Conservation (phyloP, 2,888 invertebrate genomes). For the Brenthis ino region DNA sequence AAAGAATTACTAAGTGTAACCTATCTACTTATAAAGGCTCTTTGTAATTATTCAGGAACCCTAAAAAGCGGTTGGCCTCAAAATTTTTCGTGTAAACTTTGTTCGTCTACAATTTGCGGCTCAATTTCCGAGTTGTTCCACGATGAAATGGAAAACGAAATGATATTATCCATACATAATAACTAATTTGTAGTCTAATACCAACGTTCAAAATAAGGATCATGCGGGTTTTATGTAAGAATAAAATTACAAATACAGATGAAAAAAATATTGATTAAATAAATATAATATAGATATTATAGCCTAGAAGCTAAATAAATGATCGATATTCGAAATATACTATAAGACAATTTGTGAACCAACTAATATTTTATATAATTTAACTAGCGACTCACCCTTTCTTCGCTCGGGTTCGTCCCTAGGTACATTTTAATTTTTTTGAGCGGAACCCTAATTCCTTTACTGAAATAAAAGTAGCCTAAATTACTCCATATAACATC, state of each 20-base stretch:
- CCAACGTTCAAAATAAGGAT: not conserved
- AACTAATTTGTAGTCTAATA: conserved; percentile 27
- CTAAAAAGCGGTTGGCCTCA: conserved; percentile 6
- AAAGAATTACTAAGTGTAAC: too few species aligned
- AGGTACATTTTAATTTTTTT: too few species aligned
- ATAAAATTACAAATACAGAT: conserved; percentile 11
- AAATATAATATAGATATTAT: too few species aligned
- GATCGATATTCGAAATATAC: too few species aligned
- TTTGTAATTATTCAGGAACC: conserved; percentile 1
- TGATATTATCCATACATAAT: conserved; percentile 36
- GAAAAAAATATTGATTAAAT: too few species aligned
- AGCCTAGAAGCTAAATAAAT: too few species aligned
- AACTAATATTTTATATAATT: conserved; percentile 10
- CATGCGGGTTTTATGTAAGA: not conserved
- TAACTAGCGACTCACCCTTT: too few species aligned
- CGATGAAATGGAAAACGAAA: conserved; percentile 35
- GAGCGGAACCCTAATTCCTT: too few species aligned
- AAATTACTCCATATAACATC: too few species aligned
- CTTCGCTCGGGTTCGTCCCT: too few species aligned
- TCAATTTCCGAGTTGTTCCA: conserved; percentile 33
- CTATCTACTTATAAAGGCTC: not conserved
- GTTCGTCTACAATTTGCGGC: conserved; percentile 33
- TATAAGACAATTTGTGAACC: too few species aligned
- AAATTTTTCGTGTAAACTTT: conserved; percentile 28
- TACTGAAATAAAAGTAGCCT: too few species aligned